Base-by-base conservation (phyloP, 2,888 invertebrate genomes). In the Ichneumoninae sp. region DNA sequence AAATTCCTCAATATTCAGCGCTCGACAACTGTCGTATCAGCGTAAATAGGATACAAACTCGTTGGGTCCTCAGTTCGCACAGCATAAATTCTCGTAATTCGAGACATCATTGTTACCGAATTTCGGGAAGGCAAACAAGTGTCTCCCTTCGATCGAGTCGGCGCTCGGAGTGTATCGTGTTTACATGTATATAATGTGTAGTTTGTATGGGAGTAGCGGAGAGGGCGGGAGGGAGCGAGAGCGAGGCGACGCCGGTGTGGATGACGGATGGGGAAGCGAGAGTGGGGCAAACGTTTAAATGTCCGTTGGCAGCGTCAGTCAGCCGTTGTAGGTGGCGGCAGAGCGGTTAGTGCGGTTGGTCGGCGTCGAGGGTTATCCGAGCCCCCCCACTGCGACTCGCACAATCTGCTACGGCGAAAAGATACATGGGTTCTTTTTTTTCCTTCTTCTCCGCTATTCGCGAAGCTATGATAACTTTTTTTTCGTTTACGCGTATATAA, bases 21-120 rank as follows among this genome's bases (percentile, higher is more conserved):
- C 70, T 80, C 72, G 77, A 86, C 86, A 86, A 86, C 84, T 86
- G 86, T 84, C 84, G 84, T 50, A 54, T 76, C 70, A 72, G 47
- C 50, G 66, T 75, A 71, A 69, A 74, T 69, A 57, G 44, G 79
- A 76, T 57, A 65, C 36, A 65, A 47, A 47, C 68, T 62, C 50
- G 75, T 60, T 81, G 26, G 57, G 62, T n/a, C 19, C 30, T 30
- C 65, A 54, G 54, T 57, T 82, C 62, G 62, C 57, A 60, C 47
- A 52, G 52, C 62, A 47, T 72, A n/a, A 60, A 52, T 77, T 77
- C 54, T 44, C 50, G 85, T 83, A 85, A 85, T 70, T 47, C 80
- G 85, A 83, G 72, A 62, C 80, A 30, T 33, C 3, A 36, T 68
- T 36, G 13, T 57, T 57, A 19, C 44, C 30, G 19, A 60, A 75